Evolutionary conservation across 2,797 vertebrate species (phyloP), one percentile per base, ranked within the genome.

Genomic region (Eospalax fontanierii): DNA sequence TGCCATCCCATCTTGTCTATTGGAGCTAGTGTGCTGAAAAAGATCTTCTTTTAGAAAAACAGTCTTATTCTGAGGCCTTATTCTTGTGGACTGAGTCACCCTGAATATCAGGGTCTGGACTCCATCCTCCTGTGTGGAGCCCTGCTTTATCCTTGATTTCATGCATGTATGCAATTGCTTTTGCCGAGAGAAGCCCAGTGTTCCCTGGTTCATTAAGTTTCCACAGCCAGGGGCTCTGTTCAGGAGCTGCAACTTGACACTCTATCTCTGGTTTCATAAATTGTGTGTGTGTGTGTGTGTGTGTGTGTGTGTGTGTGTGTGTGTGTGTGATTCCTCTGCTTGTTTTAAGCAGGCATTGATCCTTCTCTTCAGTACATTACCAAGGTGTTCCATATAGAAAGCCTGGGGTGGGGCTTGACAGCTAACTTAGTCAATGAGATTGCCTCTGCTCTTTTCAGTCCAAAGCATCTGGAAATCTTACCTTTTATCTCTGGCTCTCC

Each of bases 61-160:
- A n/a, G n/a, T n/a, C n/a, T n/a, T n/a, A n/a, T n/a, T n/a, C 63
- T 88, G 46, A 93, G n/a, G 9, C 28, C 54, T 68, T n/a, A n/a
- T n/a, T n/a, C n/a, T 0, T 2, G 19, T 65, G 38, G 33, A 2
- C 30, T 21, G 2, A n/a, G 30, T 61, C 43, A 7, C 30, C 12
- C 70, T 80, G 50, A 76, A 93, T 26, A 61, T 2, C 0, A 1
- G 76, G 6, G 3, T 84, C 12, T 76, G 66, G 33, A 28, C 71
- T n/a, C 0, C 14, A 12, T 21, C 9, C 4, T n/a, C 30, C 28
- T 54, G 4, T 57, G 24, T n/a, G 38, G 50, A 59, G 24, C 57
- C 84, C 73, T 12, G 12, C 14, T 16, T 76, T 30, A 19, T 9
- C 38, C 18, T 88, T 33, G 63, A 46, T 40, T 54, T 35, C 7